Conservation (phyloP, 2,888 invertebrate genomes). For the Anorthoa munda region DNA sequence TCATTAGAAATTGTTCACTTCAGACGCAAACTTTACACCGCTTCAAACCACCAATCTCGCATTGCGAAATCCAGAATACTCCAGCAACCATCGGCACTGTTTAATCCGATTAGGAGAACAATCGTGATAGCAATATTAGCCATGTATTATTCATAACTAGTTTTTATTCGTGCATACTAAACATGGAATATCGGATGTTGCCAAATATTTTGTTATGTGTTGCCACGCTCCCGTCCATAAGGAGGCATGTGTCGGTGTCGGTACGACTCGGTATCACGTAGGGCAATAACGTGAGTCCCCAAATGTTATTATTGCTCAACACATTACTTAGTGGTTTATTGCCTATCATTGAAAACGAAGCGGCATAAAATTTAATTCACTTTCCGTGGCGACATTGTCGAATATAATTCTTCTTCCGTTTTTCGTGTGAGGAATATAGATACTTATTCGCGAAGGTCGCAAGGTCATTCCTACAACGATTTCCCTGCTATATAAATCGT, state of each 20-base stretch:
- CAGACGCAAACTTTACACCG: neutral
- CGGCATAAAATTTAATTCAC: conserved; percentile 4
- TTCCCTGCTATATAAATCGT: neutral
- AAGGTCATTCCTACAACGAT: neutral
- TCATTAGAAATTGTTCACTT: neutral
- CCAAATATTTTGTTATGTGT: conserved; percentile 49
- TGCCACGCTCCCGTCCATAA: conserved; percentile 41
- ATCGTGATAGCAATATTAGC: conserved; percentile 13
- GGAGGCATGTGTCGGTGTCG: conserved; percentile 4
- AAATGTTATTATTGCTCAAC: conserved; percentile 44
- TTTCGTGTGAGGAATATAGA: neutral
- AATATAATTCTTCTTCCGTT: neutral
- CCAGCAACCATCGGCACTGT: neutral
- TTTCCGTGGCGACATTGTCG: conserved; percentile 1
- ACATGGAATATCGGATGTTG: conserved; percentile 43
- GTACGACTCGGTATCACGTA: conserved; percentile 42
- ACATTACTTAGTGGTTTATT: conserved; percentile 28
- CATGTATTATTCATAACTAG: conserved; percentile 53
- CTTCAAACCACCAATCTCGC: neutral
- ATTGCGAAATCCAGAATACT: neutral
- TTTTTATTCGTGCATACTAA: conserved; percentile 42
- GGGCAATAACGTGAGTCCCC: conserved; percentile 21
- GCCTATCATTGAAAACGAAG: conserved; percentile 27
- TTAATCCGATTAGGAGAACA: conserved; percentile 33
- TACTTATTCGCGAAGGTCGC: neutral